A percentile compares a stretch with the other conserved stretches of the same genome.
phyloP scores from a whole-genome alignment of 35 echinoderm and acorn worm genomes.

The Hemicentrotus pulcherrimus region DNA sequence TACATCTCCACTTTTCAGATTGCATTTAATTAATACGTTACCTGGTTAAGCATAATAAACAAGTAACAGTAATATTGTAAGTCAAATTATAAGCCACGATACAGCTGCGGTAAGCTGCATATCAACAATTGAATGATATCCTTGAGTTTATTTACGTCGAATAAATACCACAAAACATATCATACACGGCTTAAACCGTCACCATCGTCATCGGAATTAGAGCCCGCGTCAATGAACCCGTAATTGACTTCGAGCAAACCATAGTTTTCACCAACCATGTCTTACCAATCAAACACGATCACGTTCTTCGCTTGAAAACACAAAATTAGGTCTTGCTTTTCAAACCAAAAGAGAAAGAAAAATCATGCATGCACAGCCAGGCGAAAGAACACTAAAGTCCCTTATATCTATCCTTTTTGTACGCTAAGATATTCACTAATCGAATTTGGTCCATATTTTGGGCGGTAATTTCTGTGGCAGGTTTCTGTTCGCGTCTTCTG shows the following conservation, averaged over 20 bases:
- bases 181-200: not conserved
- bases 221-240: not conserved
- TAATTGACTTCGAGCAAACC: slow-evolving; percentile 12
- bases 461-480: slow-evolving; percentile 38
- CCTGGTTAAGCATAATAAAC: not conserved
- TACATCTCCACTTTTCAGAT: too few relatives aligned
- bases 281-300: not conserved
- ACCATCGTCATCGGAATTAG: not conserved
- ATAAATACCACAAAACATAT: not conserved
- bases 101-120: not conserved
- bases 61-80: not conserved
- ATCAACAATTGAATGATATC: not conserved
- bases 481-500: not conserved
- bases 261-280: not conserved
- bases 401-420: not conserved
- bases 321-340: slow-evolving; percentile 39
- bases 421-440: slow-evolving; percentile 24
- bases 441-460: slow-evolving; percentile 38
- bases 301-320: not conserved
- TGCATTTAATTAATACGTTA: not conserved
- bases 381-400: not conserved
- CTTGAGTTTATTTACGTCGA: not conserved
- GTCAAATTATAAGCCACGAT: not conserved
- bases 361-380: not conserved
- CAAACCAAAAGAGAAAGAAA: not conserved